Evolutionary conservation across 1,140 invertebrate genomes (phyloP).

Genomic region (Paraescarpia echinospica): DNA sequence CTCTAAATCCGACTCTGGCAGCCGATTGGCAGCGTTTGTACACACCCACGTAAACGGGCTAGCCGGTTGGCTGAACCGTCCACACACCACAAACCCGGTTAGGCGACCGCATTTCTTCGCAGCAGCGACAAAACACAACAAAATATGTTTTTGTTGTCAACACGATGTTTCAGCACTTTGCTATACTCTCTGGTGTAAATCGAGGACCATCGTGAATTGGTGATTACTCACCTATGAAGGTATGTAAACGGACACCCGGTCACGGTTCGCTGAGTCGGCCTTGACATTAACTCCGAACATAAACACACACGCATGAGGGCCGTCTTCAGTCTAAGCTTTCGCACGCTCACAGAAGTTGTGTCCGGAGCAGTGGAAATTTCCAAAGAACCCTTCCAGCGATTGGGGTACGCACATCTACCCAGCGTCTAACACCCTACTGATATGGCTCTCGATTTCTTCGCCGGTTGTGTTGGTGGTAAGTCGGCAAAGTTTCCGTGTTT

Average conservation of each 20-base stretch:
- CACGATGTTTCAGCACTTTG: not conserved
- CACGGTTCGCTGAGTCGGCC: not conserved
- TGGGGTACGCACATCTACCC: not conserved
- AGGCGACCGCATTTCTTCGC: not conserved
- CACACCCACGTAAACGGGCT: not conserved
- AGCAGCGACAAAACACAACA: not conserved
- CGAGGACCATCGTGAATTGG: not conserved
- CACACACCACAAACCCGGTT: not conserved
- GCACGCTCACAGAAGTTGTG: not conserved
- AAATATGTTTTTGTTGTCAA: not conserved
- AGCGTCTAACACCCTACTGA: not conserved
- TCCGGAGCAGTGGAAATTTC: not conserved
- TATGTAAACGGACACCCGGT: not conserved
- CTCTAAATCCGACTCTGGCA: not conserved
- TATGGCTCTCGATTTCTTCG: constrained; percentile 14
- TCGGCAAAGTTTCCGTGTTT: not conserved
- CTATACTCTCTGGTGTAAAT: not conserved
- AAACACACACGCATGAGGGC: not conserved
- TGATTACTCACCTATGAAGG: not conserved
- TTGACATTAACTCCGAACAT: not conserved
- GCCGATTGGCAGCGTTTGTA: not conserved
- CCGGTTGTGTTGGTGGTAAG: constrained; percentile 15
- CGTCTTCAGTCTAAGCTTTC: not conserved
- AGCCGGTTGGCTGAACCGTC: not conserved
- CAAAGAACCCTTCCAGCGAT: not conserved